These are phyloP conservation scores for Pangasius krempfi DNA, from an alignment of 2,797 vertebrate species.

Conservation along the genomic window DNA sequence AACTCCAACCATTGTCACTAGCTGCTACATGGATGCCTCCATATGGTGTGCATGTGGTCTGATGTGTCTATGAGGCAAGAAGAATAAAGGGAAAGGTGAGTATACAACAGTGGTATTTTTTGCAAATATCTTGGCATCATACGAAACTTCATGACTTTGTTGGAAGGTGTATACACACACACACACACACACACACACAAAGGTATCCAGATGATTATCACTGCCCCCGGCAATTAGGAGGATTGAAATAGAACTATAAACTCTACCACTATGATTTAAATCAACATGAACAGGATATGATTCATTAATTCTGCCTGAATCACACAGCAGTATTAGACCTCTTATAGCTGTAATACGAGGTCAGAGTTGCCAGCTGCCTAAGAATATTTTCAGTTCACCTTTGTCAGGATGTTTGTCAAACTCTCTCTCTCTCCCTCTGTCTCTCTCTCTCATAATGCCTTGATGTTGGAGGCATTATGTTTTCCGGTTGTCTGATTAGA, in stretches of 20 bases:
- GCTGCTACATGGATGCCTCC: neutral
- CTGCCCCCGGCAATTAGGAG: neutral
- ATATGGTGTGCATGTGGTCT: neutral
- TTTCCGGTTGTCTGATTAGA: neutral
- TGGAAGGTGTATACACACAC: neutral
- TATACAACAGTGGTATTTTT: neutral
- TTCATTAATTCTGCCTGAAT: constrained; percentile 2
- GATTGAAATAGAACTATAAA: neutral
- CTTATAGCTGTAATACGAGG: neutral
- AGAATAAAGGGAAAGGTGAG: neutral
- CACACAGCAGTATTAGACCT: neutral
- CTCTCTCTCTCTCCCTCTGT: neutral
- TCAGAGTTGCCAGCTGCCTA: neutral
- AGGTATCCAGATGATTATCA: too few species aligned
- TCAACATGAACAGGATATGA: constrained; percentile 4
- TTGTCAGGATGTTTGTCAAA: neutral
- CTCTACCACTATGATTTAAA: neutral
- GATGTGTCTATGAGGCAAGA: neutral
- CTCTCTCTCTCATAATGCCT: neutral
- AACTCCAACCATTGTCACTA: neutral
- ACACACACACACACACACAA: neutral
- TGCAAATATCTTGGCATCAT: neutral
- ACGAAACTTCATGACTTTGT: neutral
- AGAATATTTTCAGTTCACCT: neutral
- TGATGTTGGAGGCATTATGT: neutral